Evolutionary conservation across 2,888 invertebrate genomes (phyloP).

Genomic region (Cantharis nigra): DNA sequence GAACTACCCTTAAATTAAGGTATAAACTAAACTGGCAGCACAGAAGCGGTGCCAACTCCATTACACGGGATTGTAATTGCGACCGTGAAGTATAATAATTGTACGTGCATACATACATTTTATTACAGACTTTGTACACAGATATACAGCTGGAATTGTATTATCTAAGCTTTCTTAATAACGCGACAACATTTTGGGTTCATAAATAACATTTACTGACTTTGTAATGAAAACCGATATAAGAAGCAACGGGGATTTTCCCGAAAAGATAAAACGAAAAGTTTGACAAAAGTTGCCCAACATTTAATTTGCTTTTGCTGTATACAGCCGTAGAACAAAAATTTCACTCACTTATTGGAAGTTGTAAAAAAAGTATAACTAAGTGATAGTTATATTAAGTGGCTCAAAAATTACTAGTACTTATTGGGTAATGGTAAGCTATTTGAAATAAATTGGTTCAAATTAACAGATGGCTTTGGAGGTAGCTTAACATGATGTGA

Average conservation of each 20-base stretch:
- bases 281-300: neutral
- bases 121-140: constrained; percentile 16
- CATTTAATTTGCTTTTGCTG: neutral
- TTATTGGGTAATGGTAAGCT: constrained; percentile 31
- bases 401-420: constrained; percentile 31
- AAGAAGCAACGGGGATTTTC: neutral
- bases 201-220: neutral
- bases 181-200: neutral
- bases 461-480: constrained; percentile 22
- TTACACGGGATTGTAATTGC: constrained; percentile 35
- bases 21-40: constrained; percentile 28
- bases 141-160: constrained; percentile 21
- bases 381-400: constrained; percentile 29
- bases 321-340: neutral
- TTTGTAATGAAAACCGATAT: neutral
- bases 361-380: constrained; percentile 31
- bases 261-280: neutral
- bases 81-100: constrained; percentile 29
- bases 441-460: constrained; percentile 30
- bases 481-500: constrained; percentile 27
- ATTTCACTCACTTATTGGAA: constrained; percentile 11
- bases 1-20: constrained; percentile 24
- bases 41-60: constrained; percentile 33
- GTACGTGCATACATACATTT: constrained; percentile 27
- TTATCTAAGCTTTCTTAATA: constrained; percentile 4